These are phyloP conservation scores for Zosterops borbonicus DNA, from an alignment of 2,113 vertebrate genomes.

Conservation along the genomic window DNA sequence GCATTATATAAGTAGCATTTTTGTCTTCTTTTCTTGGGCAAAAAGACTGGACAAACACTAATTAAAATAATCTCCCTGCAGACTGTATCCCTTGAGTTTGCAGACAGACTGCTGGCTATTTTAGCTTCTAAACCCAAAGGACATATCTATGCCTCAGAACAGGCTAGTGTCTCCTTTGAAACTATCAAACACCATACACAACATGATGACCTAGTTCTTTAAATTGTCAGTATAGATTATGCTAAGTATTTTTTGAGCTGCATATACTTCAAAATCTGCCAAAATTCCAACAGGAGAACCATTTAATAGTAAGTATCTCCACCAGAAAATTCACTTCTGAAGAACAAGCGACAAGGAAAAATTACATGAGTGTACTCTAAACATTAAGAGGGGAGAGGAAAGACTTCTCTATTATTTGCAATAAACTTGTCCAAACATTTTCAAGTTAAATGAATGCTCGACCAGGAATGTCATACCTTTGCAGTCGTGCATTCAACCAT, in stretches of 20 bases:
- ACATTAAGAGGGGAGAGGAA: neutral
- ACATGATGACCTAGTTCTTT: conserved; percentile 40
- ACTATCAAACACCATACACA: neutral
- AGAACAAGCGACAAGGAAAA: conserved; percentile 5
- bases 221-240: conserved; percentile 17
- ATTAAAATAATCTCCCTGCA: neutral
- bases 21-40: neutral
- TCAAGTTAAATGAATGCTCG: neutral
- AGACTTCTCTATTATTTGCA: neutral
- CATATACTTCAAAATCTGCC: neutral
- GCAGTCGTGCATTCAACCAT: conserved; percentile 98
- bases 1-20: neutral
- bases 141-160: neutral
- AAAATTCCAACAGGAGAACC: neutral
- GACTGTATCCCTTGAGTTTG: neutral
- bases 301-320: neutral
- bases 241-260: conserved; percentile 15
- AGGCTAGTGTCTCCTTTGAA: conserved; percentile 2
- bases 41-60: neutral
- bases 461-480: conserved; percentile 75
- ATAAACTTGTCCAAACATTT: neutral
- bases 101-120: neutral
- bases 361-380: neutral
- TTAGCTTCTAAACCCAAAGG: conserved; percentile 30
- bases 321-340: neutral